Conservation (phyloP, 2,888 invertebrate genomes). For the Monochamus alternatus region DNA sequence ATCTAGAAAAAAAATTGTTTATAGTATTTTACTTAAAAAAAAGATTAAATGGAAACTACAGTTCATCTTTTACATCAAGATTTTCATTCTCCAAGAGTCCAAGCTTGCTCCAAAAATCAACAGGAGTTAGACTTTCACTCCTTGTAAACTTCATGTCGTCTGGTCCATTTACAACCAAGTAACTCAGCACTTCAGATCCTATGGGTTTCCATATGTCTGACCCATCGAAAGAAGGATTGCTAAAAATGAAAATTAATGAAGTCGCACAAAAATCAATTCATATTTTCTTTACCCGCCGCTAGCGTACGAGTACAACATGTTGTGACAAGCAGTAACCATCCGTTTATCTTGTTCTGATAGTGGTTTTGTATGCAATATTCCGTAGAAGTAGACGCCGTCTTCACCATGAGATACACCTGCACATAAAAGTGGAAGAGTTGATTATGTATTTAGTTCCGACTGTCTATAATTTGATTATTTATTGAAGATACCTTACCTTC, state of each 20-base stretch:
- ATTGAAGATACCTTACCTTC: slow-evolving; percentile 46
- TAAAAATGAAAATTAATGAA: slow-evolving; percentile 33
- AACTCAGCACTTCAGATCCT: slow-evolving; percentile 43
- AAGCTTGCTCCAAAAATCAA: slow-evolving; percentile 50
- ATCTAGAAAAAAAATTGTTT: too few relatives aligned
- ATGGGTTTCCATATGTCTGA: slow-evolving; percentile 50
- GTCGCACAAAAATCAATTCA: too few relatives aligned
- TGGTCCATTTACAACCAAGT: slow-evolving; percentile 48
- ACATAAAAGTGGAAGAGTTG: background rate
- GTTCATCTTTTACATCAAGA: background rate
- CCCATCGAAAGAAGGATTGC: slow-evolving; percentile 47
- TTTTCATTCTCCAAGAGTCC: slow-evolving; percentile 6
- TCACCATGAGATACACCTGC: slow-evolving; percentile 45
- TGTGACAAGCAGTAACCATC: slow-evolving; percentile 9
- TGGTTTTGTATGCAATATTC: background rate
- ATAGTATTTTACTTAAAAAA: too few relatives aligned
- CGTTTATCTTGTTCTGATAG: slow-evolving; percentile 13
- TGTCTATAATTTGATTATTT: too few relatives aligned
- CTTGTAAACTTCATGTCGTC: slow-evolving; percentile 49
- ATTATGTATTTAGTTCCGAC: background rate
- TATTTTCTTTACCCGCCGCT: slow-evolving; percentile 10
- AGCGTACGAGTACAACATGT: slow-evolving; percentile 24
- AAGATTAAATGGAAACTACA: too few relatives aligned
- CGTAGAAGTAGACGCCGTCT: slow-evolving; percentile 35
- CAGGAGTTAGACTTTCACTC: slow-evolving; percentile 44